phyloP scores from a whole-genome alignment of 37 sponge, comb jelly and placozoan species.

The Hormiphora californensis region DNA sequence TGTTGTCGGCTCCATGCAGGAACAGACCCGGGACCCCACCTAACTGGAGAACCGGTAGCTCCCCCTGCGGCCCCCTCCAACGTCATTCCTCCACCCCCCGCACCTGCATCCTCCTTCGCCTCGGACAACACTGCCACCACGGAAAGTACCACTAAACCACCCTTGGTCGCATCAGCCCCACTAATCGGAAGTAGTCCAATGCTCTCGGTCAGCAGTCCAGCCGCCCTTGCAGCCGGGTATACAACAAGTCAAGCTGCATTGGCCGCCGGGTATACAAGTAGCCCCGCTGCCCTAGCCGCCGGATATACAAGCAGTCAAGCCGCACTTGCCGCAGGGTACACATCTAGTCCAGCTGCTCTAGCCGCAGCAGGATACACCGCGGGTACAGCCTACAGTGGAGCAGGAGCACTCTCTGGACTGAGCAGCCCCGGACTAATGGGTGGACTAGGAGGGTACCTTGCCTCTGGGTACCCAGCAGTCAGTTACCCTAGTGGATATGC shows the following conservation, averaged over 20 bases:
- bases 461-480: neutral
- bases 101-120: conserved; percentile 43
- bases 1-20: neutral
- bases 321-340: neutral
- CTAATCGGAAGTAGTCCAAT: no score
- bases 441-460: neutral
- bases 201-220: neutral
- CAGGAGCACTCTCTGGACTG: neutral
- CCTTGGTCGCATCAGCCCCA: neutral
- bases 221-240: neutral
- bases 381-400: neutral
- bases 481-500: neutral
- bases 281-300: neutral
- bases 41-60: neutral
- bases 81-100: conserved; percentile 65
- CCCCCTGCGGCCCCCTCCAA: conserved; percentile 54
- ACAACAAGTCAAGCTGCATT: neutral
- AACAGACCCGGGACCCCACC: neutral
- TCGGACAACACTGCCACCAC: conserved; percentile 57
- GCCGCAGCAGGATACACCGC: neutral
- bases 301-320: neutral
- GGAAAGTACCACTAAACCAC: conserved; percentile 32
- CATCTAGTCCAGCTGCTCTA: neutral
- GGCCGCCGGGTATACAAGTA: neutral
- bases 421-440: neutral